Base-by-base conservation (phyloP, 2,888 invertebrate species). In the Cerceris rybyensis region DNA sequence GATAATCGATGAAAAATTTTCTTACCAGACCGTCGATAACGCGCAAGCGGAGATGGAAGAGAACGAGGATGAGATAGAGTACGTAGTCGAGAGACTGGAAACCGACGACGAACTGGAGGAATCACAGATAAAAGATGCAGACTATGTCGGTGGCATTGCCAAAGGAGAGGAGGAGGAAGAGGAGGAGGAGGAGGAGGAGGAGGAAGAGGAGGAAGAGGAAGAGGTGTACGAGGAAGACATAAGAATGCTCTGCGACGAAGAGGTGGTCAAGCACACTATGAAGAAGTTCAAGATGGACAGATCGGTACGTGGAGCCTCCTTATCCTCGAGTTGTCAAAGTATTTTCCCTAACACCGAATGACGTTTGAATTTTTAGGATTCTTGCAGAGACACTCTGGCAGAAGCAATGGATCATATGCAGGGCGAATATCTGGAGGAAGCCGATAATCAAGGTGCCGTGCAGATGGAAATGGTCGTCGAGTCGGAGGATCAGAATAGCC, bases 391-490 rank as follows among this genome's bases (percentile, higher is more conserved):
- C 70, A 82, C 89, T 66, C 82, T 92, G 9, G 90, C 89, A 0
- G 86, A 89, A 65, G 89, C 91, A 5, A 91, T 92, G 88, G 90
- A 89, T 2, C 88, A 92, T 28, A 90, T 90, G 50, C 88, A 92
- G 59, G 87, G 85, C 0, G 92, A 92, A 67, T 90, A 88, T 70
- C 55, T 88, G 5, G 89, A 89, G 14, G 87, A 88, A 39, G 59
- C 76, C 1, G 88, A 85, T 2, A 86, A 86, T 39, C 83, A 87
- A 41, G 87, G 77, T 5, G 70, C 86, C 54, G 85, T 90, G 7
- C 88, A 91, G n/a, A 72, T 90, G 73, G 90, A 92, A 74, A 90
- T 90, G 88, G 85, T 88, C 4, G 87, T 88, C 0, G 88, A 87
- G 42, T 86, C 87, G 0, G 88, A 88, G 17, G 86, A 86, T 42